Evolutionary conservation across 1,140 invertebrate species (phyloP), one percentile per base, ranked within the genome.

Genomic region (Drosophila nigromelanica): DNA sequence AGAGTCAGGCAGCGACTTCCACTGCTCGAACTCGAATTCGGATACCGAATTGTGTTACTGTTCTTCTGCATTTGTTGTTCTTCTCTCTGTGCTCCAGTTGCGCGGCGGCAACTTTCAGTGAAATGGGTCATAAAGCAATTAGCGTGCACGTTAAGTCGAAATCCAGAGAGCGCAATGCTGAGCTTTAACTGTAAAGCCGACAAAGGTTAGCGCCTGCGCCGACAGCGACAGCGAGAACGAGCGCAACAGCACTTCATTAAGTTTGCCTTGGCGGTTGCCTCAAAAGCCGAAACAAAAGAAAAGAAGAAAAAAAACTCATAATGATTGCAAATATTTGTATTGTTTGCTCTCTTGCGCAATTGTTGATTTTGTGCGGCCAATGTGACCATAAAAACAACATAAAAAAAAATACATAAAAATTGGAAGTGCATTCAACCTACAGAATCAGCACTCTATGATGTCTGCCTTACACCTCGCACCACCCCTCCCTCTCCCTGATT

Each of bases 71-170:
- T n/a, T n/a, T n/a, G n/a, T n/a, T n/a, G n/a, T n/a, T 69, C 35
- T 39, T 63, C 60, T 15, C 43, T 47, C 50, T 60, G 45, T 67
- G 76, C 82, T 86, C 82, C 82, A 86, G 71, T 87, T 86, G 78
- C 67, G 47, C 52, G 45, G 52, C 42, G 45, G 52, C 61, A 66
- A 63, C 67, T 70, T 37, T 69, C 52, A 60, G 71, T 60, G 24
- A 86, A 78, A 78, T 86, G 82, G 82, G 82, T 89, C 82, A 87
- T 76, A 87, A 82, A 76, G 75, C 68, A 87, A 89, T 87, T 89
- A 87, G 74, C 82, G 76, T 73, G 71, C 58, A 73, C 62, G 68
- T 80, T 54, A 80, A 80, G 76, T 56, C 73, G n/a, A 83, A 83
- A 86, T 80, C 81, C 61, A 62, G 77, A 73, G 76, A 71, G 68